Conservation (phyloP, 2,797 vertebrate species). For the Coracias cyanogaster region DNA sequence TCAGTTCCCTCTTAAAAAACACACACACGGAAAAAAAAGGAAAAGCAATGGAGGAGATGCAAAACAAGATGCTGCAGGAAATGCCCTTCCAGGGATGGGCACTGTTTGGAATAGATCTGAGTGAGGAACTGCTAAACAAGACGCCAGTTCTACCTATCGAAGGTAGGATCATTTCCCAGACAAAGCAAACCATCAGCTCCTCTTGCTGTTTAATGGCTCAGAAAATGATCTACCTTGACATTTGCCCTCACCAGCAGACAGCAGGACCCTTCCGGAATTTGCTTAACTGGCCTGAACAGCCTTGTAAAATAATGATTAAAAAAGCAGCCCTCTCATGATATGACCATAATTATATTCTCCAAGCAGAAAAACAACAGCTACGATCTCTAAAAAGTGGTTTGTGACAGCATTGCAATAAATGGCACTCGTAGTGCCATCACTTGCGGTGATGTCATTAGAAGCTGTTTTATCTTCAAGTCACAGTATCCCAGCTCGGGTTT, state of each 20-base stretch:
- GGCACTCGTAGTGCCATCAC: too few species aligned
- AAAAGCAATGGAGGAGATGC: background rate
- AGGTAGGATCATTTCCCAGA: background rate
- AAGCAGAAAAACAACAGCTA: background rate
- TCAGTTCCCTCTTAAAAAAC: background rate
- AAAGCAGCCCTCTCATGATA: background rate
- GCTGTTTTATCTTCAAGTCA: background rate
- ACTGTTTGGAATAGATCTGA: background rate
- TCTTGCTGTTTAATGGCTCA: background rate
- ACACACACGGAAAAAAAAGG: background rate
- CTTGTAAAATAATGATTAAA: background rate
- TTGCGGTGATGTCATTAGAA: background rate
- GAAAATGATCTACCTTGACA: background rate
- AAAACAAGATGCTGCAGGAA: background rate
- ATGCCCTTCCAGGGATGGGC: background rate
- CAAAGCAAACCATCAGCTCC: background rate
- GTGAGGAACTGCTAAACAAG: background rate
- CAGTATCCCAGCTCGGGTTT: background rate
- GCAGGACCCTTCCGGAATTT: background rate
- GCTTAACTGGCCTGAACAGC: background rate
- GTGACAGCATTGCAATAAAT: background rate
- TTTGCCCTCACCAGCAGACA: background rate
- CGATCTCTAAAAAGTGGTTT: background rate
- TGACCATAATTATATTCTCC: background rate
- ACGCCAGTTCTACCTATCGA: rapidly evolving